Conservation (phyloP, 2,888 invertebrate species). For the Temnothorax rugatulus region DNA sequence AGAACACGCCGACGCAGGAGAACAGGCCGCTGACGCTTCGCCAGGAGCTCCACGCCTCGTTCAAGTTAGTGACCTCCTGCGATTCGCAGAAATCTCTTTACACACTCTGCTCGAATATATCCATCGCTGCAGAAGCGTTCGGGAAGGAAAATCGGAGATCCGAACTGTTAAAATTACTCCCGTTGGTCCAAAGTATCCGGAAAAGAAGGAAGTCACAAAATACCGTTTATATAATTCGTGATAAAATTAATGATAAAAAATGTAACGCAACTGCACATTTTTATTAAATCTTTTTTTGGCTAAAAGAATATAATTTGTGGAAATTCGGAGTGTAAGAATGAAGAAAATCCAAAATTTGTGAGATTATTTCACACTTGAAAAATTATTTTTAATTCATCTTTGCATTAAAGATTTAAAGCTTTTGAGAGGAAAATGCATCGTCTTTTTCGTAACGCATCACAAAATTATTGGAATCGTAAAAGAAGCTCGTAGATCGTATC, state of each 20-base stretch:
- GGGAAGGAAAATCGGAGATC: neutral
- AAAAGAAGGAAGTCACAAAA: neutral
- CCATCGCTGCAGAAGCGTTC: constrained; percentile 28
- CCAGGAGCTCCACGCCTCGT: constrained; percentile 92
- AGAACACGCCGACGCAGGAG: constrained; percentile 91
- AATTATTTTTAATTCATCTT: neutral
- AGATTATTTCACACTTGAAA: constrained; percentile 1
- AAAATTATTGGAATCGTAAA: neutral
- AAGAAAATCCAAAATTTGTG: neutral
- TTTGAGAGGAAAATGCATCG: neutral
- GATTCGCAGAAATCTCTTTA: neutral
- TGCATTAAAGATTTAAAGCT: neutral
- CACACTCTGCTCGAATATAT: constrained; percentile 26
- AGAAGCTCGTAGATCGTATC: neutral
- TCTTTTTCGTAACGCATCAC: neutral
- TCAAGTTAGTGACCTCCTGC: constrained; percentile 90
- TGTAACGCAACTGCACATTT: neutral
- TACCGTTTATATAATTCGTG: neutral
- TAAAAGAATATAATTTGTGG: neutral
- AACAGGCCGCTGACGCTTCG: constrained; percentile 90
- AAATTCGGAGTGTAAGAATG: neutral
- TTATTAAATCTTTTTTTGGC: neutral
- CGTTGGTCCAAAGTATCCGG: neutral
- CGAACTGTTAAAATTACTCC: neutral
- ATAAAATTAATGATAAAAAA: neutral